phyloP scores from a whole-genome alignment of 1,140 invertebrate species.

The Plutomurus gul region DNA sequence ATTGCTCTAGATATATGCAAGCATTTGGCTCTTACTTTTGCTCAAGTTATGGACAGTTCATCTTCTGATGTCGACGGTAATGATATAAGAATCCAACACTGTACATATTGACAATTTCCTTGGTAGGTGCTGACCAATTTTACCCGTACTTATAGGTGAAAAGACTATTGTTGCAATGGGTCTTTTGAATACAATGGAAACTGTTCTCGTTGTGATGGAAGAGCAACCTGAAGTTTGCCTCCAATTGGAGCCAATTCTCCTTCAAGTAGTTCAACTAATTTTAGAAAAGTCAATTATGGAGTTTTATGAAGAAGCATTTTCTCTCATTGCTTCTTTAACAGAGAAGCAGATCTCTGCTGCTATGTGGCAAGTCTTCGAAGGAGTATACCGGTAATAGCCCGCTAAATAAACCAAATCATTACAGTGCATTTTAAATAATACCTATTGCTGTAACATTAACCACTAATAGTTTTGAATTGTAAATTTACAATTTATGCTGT shows the following conservation, averaged over 20 bases:
- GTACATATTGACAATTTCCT: not conserved
- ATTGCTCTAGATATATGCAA: conserved; percentile 94
- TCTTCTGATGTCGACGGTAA: conserved; percentile 45
- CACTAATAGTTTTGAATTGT: not conserved
- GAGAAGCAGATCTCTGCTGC: conserved; percentile 83
- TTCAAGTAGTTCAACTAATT: conserved; percentile 87
- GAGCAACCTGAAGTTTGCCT: conserved; percentile 84
- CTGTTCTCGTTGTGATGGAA: conserved; percentile 91
- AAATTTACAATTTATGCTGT: conserved; percentile 1
- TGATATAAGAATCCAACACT: not conserved
- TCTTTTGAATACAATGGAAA: conserved; percentile 94
- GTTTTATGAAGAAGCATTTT: conserved; percentile 95
- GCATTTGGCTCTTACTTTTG: conserved; percentile 69
- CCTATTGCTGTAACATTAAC: not conserved
- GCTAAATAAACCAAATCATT: no score
- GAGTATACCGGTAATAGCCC: conserved; percentile 79
- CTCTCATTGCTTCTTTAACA: conserved; percentile 89
- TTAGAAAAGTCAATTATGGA: conserved; percentile 85
- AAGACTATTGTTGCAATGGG: conserved; percentile 98
- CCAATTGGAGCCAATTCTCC: conserved; percentile 91
- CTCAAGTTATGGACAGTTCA: conserved; percentile 54
- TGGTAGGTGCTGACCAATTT: not conserved
- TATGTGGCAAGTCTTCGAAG: conserved; percentile 95
- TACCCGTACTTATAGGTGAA: conserved; percentile 68
- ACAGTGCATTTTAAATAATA: not conserved